Base-by-base conservation (phyloP, 2,888 invertebrate genomes). In the Stenchaetothrips biformis region DNA sequence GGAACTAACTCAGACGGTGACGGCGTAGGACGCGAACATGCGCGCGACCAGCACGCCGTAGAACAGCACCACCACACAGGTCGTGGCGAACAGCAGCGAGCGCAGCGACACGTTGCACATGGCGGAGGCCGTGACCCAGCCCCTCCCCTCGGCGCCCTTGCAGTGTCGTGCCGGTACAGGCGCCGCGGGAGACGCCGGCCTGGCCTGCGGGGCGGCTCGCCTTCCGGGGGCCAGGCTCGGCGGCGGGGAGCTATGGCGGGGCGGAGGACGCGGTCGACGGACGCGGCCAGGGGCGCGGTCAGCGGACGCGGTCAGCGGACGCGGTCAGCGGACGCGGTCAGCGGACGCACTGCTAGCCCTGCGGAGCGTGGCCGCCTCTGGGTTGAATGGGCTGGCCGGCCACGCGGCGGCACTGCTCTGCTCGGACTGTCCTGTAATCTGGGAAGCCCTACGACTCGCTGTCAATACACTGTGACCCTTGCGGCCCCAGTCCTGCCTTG, bases 391-490 rank as follows among this genome's bases (percentile, higher is more conserved):
- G 13, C 3, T 7, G 53, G 53, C 53, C 62, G 21, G 13, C 16
- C 13, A 11, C 7, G 53, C 53, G 16, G 13, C 1, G 53, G 13
- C 53, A 1, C 53, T 53, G 53, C 53, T 11, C 53, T n/a, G 21
- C 67, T 7, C 37, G 37, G 37, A 37, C 37, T 37, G 37, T 37
- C 37, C 37, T 37, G 37, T 37, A 37, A 37, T 7, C 67, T 25
- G 11, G 67, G 67, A 74, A 74, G 67, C 67, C 67, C 21, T 21
- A 25, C 67, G 67, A 25, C 25, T n/a, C 9, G 59, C 67, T 74
- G 67, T 74, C 67, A 74, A 74, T 74, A 74, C 67, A 25, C 67
- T 74, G 9, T 74, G 67, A 74, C 67, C 67, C 67, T 74, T 74
- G 37, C 37, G 37, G 37, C 37, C 37, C 37, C 37, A 53, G 67